phyloP scores from a whole-genome alignment of 1,140 invertebrate genomes.

The Adoxophyes honmai region DNA sequence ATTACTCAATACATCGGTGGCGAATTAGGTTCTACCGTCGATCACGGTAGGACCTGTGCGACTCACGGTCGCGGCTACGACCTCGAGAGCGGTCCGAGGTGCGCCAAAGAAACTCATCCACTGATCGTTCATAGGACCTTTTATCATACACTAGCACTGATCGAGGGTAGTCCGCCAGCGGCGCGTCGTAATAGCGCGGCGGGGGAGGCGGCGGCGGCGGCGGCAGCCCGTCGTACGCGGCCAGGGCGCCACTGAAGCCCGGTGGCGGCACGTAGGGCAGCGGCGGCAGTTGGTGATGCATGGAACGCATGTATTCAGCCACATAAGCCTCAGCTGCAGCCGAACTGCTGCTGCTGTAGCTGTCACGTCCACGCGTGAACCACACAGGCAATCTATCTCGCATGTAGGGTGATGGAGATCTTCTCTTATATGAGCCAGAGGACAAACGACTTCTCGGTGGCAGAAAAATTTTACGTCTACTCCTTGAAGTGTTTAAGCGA shows the following conservation, averaged over 20 bases:
- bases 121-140: conserved; percentile 91
- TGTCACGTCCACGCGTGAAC: conserved; percentile 70
- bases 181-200: conserved; percentile 87
- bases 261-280: conserved; percentile 84
- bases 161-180: conserved; percentile 77
- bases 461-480: conserved; percentile 74
- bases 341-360: conserved; percentile 74
- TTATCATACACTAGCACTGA: conserved; percentile 82
- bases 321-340: conserved; percentile 87
- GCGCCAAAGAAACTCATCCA: conserved; percentile 93
- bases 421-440: conserved; percentile 75
- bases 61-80: conserved; percentile 77
- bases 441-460: conserved; percentile 68
- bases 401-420: conserved; percentile 78
- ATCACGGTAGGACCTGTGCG: conserved; percentile 71
- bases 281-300: conserved; percentile 87
- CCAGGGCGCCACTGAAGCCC: conserved; percentile 76
- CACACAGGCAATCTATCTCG: conserved; percentile 65
- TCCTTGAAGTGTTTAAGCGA: conserved; percentile 60
- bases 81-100: conserved; percentile 81
- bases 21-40: conserved; percentile 55
- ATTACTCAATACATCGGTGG: conserved; percentile 64
- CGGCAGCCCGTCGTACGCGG: conserved; percentile 84
- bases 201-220: conserved; percentile 84
- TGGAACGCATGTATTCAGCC: conserved; percentile 88